phyloP scores from a whole-genome alignment of 1,140 invertebrate genomes.

The Calephelis virginiensis region DNA sequence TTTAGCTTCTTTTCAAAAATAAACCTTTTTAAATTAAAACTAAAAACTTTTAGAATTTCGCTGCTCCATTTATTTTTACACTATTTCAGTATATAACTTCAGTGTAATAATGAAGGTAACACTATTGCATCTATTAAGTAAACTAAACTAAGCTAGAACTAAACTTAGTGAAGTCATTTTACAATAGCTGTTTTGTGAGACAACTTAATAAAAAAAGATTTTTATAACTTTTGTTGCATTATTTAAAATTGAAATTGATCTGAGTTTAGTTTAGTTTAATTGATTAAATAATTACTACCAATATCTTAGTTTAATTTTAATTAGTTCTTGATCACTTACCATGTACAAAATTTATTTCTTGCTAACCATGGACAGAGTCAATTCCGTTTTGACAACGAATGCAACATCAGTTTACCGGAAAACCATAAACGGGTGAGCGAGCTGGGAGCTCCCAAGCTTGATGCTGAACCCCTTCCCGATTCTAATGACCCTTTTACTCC shows the following conservation, averaged over 20 bases:
- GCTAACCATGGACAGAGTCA: slow-evolving; percentile 88
- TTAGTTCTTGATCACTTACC: neutral
- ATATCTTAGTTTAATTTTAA: slow-evolving; percentile 1
- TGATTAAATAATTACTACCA: neutral
- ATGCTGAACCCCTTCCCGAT: slow-evolving; percentile 48
- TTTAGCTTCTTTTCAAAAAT: no score
- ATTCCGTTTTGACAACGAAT: slow-evolving; percentile 99
- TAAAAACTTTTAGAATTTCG: neutral
- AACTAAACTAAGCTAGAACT: no score
- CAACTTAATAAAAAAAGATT: no score
- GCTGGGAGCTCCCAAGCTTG: slow-evolving; percentile 65
- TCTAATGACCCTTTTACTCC: slow-evolving; percentile 35
- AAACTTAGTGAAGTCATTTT: no score
- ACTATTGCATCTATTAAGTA: no score
- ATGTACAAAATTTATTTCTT: slow-evolving; percentile 49
- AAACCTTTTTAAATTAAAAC: neutral
- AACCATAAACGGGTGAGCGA: slow-evolving; percentile 97
- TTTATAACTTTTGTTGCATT: no score
- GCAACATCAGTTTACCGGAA: slow-evolving; percentile 95
- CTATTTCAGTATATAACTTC: neutral
- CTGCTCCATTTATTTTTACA: neutral
- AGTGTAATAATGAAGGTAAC: no score
- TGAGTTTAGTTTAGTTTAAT: no score
- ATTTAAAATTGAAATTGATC: no score
- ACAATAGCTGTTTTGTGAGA: no score